Evolutionary conservation across 2,797 vertebrate genomes (phyloP).

Genomic region (Xenops minutus): DNA sequence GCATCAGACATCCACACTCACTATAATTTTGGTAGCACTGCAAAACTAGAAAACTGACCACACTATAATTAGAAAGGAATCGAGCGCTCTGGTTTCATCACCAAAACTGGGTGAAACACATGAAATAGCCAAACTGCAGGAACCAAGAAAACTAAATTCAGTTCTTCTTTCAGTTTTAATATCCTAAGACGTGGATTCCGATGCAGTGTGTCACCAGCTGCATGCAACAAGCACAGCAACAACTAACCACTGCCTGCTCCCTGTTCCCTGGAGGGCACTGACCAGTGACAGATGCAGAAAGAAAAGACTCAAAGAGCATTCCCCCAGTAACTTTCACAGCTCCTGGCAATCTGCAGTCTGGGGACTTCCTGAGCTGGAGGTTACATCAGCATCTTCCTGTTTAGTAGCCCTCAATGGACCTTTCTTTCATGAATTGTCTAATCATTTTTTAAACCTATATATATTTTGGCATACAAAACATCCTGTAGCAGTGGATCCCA

Average conservation of each 20-base stretch:
- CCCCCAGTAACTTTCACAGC: not conserved
- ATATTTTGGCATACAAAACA: conserved; percentile 52
- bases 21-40: not conserved
- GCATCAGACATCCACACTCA: not conserved
- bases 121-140: not conserved
- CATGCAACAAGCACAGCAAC: not conserved
- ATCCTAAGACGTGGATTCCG: conserved; percentile 14
- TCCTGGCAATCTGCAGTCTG: conserved; percentile 32
- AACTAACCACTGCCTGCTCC: not conserved
- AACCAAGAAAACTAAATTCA: not conserved
- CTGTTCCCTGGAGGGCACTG: conserved; percentile 11
- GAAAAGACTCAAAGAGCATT: not conserved
- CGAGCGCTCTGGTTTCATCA: not conserved
- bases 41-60: not conserved
- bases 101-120: not conserved
- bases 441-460: conserved; percentile 54
- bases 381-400: conserved; percentile 69
- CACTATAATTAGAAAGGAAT: not conserved
- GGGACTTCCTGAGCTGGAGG: conserved; percentile 57
- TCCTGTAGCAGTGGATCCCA: conserved; percentile 58
- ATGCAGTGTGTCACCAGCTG: conserved; percentile 16
- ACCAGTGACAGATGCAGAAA: conserved; percentile 42
- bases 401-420: conserved; percentile 50
- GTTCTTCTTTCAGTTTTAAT: conserved; percentile 19
- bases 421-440: conserved; percentile 61